These are phyloP conservation scores for Brotula barbata DNA, from an alignment of 2,797 vertebrate species.

Conservation along the genomic window DNA sequence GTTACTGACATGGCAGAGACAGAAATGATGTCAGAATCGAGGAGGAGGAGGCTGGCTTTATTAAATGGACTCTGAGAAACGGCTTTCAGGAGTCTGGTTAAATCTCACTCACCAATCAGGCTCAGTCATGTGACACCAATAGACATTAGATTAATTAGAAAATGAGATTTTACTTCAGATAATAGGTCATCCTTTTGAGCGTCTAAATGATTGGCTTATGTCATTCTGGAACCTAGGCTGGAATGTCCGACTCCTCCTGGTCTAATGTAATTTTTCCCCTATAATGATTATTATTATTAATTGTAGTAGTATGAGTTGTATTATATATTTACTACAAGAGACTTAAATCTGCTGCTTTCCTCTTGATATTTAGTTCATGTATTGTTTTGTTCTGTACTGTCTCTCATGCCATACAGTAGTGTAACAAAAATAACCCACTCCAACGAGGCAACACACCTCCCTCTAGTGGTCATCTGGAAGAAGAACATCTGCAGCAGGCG, in stretches of 20 bases:
- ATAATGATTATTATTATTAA: too few species aligned
- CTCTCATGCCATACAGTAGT: too few species aligned
- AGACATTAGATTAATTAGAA: not conserved
- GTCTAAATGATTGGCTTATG: not conserved
- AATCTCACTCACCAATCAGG: not conserved
- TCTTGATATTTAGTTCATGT: too few species aligned
- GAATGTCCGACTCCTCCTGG: too few species aligned
- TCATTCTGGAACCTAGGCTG: not conserved
- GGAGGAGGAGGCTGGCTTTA: not conserved
- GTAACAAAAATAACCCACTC: too few species aligned
- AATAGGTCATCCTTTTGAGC: not conserved
- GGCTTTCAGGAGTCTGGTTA: not conserved
- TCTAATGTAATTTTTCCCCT: too few species aligned
- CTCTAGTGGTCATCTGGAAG: not conserved
- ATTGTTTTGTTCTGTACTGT: too few species aligned
- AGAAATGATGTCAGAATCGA: too few species aligned
- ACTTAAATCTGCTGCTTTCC: too few species aligned
- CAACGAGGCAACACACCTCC: not conserved
- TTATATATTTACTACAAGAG: too few species aligned
- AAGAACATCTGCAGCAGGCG: not conserved
- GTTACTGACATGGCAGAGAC: too few species aligned
- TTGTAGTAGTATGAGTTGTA: too few species aligned
- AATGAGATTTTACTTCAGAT: not conserved
- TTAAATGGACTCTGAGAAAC: not conserved
- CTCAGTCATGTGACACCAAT: not conserved